Evolutionary conservation across 35 echinoderm and acorn worm species (phyloP), one percentile per base, ranked within the genome.

Genomic region (Amphiura filiformis): DNA sequence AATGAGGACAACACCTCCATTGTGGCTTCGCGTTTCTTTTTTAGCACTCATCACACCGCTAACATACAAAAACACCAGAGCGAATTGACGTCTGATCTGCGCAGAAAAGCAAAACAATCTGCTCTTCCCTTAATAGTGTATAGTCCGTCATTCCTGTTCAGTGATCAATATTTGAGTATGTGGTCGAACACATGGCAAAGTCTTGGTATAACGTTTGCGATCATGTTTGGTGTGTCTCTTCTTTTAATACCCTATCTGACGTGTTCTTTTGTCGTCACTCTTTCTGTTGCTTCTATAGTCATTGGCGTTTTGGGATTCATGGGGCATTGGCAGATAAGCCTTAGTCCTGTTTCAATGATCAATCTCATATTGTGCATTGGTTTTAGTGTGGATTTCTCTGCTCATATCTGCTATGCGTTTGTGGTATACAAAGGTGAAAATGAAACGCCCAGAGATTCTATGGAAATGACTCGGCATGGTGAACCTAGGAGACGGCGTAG

Each of bases 311-410:
- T 93, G 31, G 94, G 94, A 13, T 97, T 93, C 80, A 92, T 97
- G 89, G 56, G 80, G 20, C 38, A 93, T 22, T 93, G 91, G 91
- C 79, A 80, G 13, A 91, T 97, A 13, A 81, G 41, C 31, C 84
- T 97, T 32, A 87, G 93, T 36, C 89, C 92, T 31, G 91, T 97
- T 37, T 92, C 94, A 12, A 87, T 97, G 23, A 90, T 97, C 23
- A 89, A 85, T 41, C 90, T 97, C 33, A 88, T 97, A 31, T 65
- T 97, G 0, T 90, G 90, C 35, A 97, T 97, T 31, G 94, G 94
- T 0, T 97, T 97, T 52, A 97, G 94, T 61, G 94, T 97, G 17
- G 91, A 97, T 40, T 93, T 93, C 76, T 97, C 94, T 17, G 91
- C 94, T 26, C 94, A 97, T 57, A 86, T 97, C 31, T 93, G 91